A percentile compares a stretch with the other conserved stretches of the same genome.
These are phyloP conservation scores for Augochlorella aurata DNA, from an alignment of 2,888 invertebrate genomes.

Conservation along the genomic window DNA sequence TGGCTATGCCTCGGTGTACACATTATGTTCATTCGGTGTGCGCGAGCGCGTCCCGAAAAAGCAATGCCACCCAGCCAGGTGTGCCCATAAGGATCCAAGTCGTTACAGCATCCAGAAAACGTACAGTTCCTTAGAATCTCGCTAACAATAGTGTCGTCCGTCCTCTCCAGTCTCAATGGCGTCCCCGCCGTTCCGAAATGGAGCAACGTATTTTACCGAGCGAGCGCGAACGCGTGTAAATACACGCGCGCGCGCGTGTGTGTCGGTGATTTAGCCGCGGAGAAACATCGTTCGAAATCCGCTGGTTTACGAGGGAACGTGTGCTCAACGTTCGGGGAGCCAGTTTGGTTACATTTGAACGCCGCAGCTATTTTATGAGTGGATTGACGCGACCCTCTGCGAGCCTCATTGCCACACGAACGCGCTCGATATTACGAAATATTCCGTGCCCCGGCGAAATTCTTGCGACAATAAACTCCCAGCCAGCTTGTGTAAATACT, in stretches of 20 bases:
- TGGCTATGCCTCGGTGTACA: constrained; percentile 41
- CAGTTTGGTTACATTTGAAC: constrained; percentile 10
- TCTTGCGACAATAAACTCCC: background rate
- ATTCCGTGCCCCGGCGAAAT: background rate
- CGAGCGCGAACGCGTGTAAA: constrained; percentile 19
- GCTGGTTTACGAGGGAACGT: constrained; percentile 13
- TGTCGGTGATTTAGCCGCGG: constrained; percentile 26
- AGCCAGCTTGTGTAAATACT: no score
- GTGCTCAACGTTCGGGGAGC: background rate
- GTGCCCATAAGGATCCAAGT: constrained; percentile 70
- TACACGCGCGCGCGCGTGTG: constrained; percentile 3
- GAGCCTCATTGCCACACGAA: background rate
- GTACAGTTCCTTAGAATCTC: constrained; percentile 57
- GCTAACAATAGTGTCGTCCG: constrained; percentile 65
- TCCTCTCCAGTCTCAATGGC: constrained; percentile 43
- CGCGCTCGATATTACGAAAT: constrained; percentile 1
- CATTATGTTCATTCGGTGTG: constrained; percentile 65
- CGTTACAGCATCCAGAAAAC: constrained; percentile 77
- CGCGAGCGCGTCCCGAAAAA: constrained; percentile 59
- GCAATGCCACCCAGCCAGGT: constrained; percentile 77
- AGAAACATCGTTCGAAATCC: constrained; percentile 24
- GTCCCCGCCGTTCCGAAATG: constrained; percentile 52
- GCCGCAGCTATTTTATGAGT: constrained; percentile 5
- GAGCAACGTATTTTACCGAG: constrained; percentile 63
- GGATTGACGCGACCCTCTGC: constrained; percentile 14